Evolutionary conservation across 2,113 vertebrate genomes (phyloP), one percentile per base, ranked within the genome.

Genomic region (Hippocampus mohnikei): DNA sequence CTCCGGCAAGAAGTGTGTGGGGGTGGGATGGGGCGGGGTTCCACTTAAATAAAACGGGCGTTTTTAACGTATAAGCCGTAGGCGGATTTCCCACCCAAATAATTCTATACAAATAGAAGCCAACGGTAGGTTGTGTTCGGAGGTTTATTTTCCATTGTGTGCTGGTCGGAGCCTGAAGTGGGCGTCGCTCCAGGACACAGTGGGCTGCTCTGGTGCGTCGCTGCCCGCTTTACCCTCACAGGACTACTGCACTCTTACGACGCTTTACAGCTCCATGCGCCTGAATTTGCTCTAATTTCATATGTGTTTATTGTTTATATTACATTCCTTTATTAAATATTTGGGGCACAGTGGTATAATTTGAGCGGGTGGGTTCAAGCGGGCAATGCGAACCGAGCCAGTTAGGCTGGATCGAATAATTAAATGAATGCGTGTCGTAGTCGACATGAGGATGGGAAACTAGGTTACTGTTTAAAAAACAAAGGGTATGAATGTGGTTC

Each of bases 141-240:
- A 74, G 76, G 80, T 73, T 84, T 63, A 76, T 74, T 83, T 75
- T 86, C 88, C 70, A 88, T 91, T 90, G 88, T 91, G 85, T 88
- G 83, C 81, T 80, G 81, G 84, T 81, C 73, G 85, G 66, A 87
- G 85, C 83, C 88, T 88, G 88, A 90, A 90, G 88, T 92, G 91
- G 91, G 91, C 91, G 91, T 92, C 91, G 89, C 87, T 91, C 83
- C 86, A 85, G 88, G 89, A 88, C 87, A 85, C 75, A 71, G 87
- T 68, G 88, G 85, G 84, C 82, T 86, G 81, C 81, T 81, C 74
- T 18, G 80, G 78, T 29, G 72, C 80, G 79, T 74, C 78, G 82
- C 88, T 85, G 77, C 90, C 90, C 85, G 87, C 84, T 88, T 87
- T 88, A 75, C 81, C 75, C 76, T 83, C 76, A 71, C 73, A 73